Percentiles rank a stretch among this genome's conserved stretches.
phyloP scores from a whole-genome alignment of 2,113 vertebrate species.

The Mirza zaza region DNA sequence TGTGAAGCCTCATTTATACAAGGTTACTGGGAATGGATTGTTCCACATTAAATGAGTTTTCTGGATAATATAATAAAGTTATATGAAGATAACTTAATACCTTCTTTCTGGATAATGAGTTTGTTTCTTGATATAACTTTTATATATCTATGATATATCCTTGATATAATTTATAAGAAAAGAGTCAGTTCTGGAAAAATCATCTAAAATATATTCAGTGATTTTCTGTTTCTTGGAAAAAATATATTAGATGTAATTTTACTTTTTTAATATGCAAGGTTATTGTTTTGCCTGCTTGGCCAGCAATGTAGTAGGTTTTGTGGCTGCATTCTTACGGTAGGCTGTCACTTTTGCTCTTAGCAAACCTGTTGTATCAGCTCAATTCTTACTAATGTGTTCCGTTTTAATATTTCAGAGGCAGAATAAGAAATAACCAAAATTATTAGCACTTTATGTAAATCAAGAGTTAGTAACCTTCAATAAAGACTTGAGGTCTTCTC shows the following conservation, averaged over 20 bases:
- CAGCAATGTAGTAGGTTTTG: not conserved
- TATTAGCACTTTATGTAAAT: slow-evolving; percentile 39
- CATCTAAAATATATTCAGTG: not conserved
- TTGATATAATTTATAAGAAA: not conserved
- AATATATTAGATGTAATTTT: not conserved
- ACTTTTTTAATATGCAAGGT: not conserved
- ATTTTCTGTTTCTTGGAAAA: not conserved
- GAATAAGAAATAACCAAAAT: slow-evolving; percentile 38
- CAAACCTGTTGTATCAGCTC: not conserved
- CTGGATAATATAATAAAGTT: not conserved
- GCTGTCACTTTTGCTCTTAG: not conserved
- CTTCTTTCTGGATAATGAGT: not conserved
- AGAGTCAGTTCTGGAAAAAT: slow-evolving; percentile 26
- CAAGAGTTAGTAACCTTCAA: not conserved
- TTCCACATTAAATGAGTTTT: not conserved
- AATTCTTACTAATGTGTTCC: not conserved
- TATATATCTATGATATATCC: not conserved
- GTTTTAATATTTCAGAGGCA: not conserved
- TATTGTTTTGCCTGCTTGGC: not conserved
- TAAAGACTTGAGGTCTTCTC: slow-evolving; percentile 11
- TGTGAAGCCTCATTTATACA: slow-evolving; percentile 23
- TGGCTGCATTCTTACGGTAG: not conserved
- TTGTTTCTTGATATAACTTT: not conserved
- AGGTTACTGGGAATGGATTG: not conserved
- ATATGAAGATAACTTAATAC: too few relatives aligned